phyloP scores from a whole-genome alignment of 2,888 invertebrate species.

The Drosophila fulvimacula region DNA sequence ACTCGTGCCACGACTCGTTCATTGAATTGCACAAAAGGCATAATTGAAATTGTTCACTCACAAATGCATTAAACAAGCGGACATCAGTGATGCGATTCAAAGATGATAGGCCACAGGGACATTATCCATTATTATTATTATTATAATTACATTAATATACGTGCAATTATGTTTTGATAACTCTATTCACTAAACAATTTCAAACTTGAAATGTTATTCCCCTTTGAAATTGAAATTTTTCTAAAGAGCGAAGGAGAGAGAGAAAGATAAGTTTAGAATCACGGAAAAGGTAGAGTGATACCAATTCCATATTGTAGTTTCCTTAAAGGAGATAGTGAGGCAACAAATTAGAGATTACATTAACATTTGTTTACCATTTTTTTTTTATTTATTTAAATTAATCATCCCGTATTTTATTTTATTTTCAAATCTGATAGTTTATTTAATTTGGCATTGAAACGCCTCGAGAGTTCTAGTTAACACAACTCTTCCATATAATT shows the following conservation, averaged over 20 bases:
- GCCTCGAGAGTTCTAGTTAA: constrained; percentile 4
- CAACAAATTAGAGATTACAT: no score
- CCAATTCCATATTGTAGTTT: no score
- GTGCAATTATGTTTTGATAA: constrained; percentile 14
- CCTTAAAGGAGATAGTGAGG: not conserved
- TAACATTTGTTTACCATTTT: no score
- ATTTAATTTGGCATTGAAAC: constrained; percentile 3
- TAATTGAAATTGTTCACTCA: constrained; percentile 54
- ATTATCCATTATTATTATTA: constrained; percentile 4
- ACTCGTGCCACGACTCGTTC: constrained; percentile 20
- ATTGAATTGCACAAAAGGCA: constrained; percentile 57
- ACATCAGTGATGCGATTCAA: constrained; percentile 44
- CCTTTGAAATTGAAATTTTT: constrained; percentile 1
- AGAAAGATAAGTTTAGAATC: no score
- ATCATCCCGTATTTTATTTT: not conserved
- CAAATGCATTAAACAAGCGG: constrained; percentile 47
- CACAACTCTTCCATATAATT: not conserved
- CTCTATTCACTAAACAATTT: constrained; percentile 34
- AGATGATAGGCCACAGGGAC: constrained; percentile 28
- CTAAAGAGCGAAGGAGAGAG: not conserved
- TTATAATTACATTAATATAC: constrained; percentile 8
- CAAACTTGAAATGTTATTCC: constrained; percentile 1
- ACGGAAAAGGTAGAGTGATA: no score
- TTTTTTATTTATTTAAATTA: not conserved
- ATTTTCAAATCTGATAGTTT: not conserved